These are phyloP conservation scores for Tarsius wallacei DNA, from an alignment of 2,797 vertebrate genomes.

Conservation along the genomic window DNA sequence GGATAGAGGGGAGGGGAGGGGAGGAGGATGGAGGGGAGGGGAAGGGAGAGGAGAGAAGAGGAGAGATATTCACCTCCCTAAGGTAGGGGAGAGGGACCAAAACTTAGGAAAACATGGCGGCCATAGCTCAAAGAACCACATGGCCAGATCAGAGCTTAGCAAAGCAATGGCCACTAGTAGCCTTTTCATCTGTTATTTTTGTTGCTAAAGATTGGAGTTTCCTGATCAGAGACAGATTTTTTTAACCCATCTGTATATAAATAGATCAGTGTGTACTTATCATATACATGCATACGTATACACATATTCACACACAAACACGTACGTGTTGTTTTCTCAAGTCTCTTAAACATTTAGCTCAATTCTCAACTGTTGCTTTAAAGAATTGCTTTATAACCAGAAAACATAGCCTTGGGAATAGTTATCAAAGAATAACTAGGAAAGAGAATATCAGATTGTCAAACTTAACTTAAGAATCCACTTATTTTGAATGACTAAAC, in stretches of 20 bases:
- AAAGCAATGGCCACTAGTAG: not conserved
- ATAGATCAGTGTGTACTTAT: not conserved
- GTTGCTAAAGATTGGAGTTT: not conserved
- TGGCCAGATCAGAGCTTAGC: too few species aligned
- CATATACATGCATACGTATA: not conserved
- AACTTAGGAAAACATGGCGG: too few species aligned
- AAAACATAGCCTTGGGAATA: constrained; percentile 23
- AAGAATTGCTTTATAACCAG: constrained; percentile 11
- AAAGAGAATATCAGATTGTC: not conserved
- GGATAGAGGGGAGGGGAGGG: too few species aligned
- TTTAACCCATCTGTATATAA: not conserved
- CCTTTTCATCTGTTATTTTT: not conserved
- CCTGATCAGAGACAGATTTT: constrained; percentile 4
- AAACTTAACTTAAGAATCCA: constrained; percentile 9
- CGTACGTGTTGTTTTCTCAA: not conserved
- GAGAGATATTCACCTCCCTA: too few species aligned
- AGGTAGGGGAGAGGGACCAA: too few species aligned
- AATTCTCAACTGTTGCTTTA: constrained; percentile 47
- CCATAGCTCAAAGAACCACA: too few species aligned
- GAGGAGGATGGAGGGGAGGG: too few species aligned
- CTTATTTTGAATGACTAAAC: constrained; percentile 11
- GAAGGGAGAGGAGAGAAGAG: too few species aligned
- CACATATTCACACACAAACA: not conserved
- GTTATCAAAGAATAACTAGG: not conserved
- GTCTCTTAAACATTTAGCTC: constrained; percentile 31